Base-by-base conservation (phyloP, 2,888 invertebrate species). In the Nephrocerus scutellatus region DNA sequence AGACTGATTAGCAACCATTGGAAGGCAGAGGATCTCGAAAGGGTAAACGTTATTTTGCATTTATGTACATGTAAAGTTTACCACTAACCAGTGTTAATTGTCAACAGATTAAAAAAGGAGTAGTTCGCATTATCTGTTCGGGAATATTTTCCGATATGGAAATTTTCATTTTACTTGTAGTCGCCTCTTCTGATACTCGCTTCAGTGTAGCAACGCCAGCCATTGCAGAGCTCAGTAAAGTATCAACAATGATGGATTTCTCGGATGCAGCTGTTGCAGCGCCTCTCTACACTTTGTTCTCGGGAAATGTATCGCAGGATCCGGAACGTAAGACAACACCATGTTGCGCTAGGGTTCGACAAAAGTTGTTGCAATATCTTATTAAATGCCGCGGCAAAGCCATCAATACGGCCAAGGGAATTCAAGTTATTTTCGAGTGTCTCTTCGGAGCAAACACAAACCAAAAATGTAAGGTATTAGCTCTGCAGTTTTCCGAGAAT, bases 391-490 rank as follows among this genome's bases (percentile, higher is more conserved):
- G 78, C 0, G 81, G 80, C 26, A 72, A 75, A 9, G 84, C 79
- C 3, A 80, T 84, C 39, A 75, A 82, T 58, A 79, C 84, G 43
- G 86, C 88, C 6, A 80, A 82, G 36, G 84, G 85, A 50, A 83
- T 92, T 41, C 88, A 89, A 80, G 84, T 88, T 24, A 80, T 91
- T 36, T 92, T 91, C 66, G 89, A 91, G 52, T 84, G 88, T 4
- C 70, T 93, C 9, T 90, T 85, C 64, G 90, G 89, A 19, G 75
- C 74, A 4, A 84, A 83, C 53, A 87, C 89, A 1, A 91, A 90
- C 67, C 74, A 81, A 0, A 82, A 88, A 52, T 74, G 93, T 41
- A 85, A 88, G 53, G 80, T 80, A 6, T 72, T 85, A 65, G 84
- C 89, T 1, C 70, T 93, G 10, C 83, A 84, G 63, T 90, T 87